Evolutionary conservation across 2,888 invertebrate genomes (phyloP).

Genomic region (Andrena flavipes): DNA sequence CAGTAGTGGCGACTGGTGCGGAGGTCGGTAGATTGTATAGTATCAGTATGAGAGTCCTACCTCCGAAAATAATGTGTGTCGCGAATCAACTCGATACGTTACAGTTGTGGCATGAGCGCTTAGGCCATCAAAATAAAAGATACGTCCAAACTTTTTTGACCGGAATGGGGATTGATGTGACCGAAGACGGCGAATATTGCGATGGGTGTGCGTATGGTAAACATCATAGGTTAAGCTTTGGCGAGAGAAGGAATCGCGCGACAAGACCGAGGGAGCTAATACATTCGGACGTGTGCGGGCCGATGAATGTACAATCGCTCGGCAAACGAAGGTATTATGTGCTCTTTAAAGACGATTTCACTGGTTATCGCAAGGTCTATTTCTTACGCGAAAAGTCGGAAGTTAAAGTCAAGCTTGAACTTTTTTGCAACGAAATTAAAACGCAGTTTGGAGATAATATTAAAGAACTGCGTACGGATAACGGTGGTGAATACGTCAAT

Average conservation of each 20-base stretch:
- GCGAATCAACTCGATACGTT: background rate
- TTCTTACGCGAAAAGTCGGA: constrained; percentile 24
- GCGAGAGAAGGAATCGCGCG: constrained; percentile 24
- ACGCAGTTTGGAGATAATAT: constrained; percentile 56
- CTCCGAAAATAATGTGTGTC: background rate
- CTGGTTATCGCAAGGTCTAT: constrained; percentile 18
- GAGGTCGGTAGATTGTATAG: background rate
- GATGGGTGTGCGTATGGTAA: constrained; percentile 35
- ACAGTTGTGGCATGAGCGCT: constrained; percentile 13
- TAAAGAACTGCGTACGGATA: constrained; percentile 62
- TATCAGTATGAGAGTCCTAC: constrained; percentile 7
- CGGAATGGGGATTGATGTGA: background rate
- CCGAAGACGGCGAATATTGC: background rate
- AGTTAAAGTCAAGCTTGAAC: constrained; percentile 34
- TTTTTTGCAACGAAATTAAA: constrained; percentile 37
- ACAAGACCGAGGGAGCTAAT: constrained; percentile 25
- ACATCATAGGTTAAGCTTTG: constrained; percentile 27
- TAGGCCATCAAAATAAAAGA: constrained; percentile 19
- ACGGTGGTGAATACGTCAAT: constrained; percentile 64
- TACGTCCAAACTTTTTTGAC: constrained; percentile 1
- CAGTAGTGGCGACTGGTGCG: background rate
- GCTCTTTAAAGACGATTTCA: constrained; percentile 25
- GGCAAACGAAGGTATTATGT: constrained; percentile 12
- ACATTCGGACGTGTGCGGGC: constrained; percentile 26
- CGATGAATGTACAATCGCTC: constrained; percentile 20